Base-by-base conservation (phyloP, 2,113 vertebrate species). In the Patagioenas fasciata region DNA sequence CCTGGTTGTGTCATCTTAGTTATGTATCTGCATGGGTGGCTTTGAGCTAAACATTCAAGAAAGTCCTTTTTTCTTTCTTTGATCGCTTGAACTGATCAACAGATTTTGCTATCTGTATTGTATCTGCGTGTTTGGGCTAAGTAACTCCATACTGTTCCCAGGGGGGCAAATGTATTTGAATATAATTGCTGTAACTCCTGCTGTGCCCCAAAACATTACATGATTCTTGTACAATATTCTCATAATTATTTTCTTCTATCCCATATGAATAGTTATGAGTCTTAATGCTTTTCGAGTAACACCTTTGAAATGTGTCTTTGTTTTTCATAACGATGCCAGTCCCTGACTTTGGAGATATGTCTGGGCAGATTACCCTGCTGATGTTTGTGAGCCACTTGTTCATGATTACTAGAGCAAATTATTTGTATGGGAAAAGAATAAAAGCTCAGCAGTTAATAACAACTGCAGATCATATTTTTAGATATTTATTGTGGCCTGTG, bases 331-430 rank as follows among this genome's bases (percentile, higher is more conserved):
- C 8, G 19, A 70, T 91, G 87, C 42, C 57, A 95, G 92, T 67
- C 88, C 88, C 94, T 91, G 93, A 51, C 72, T 95, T 67, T 2
- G 8, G 93, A 96, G 96, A 93, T 96, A 95, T 19, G 96, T 97
- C 96, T 96, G 95, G 96, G 89, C 96, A 96, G 94, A 96, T 97
- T 95, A n/a, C 88, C 64, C 66, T 69, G 73, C 83, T 92, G 95
- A 25, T 81, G 65, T 85, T 93, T 95, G 75, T 86, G 81, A 94
- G 84, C 82, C 75, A 40, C 91, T 95, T 84, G 66, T 72, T 93
- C 75, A 34, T 80, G 72, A 86, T 95, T 91, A 32, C 92, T 72
- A 66, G 32, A 91, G 95, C 92, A 90, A 93, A 84, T 92, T 93
- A 80, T 91, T 90, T 75, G 64, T 94, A 94, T 94, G 91, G 93